Evolutionary conservation across 2,888 invertebrate genomes (phyloP).

Genomic region (Eupithecia subumbrata): DNA sequence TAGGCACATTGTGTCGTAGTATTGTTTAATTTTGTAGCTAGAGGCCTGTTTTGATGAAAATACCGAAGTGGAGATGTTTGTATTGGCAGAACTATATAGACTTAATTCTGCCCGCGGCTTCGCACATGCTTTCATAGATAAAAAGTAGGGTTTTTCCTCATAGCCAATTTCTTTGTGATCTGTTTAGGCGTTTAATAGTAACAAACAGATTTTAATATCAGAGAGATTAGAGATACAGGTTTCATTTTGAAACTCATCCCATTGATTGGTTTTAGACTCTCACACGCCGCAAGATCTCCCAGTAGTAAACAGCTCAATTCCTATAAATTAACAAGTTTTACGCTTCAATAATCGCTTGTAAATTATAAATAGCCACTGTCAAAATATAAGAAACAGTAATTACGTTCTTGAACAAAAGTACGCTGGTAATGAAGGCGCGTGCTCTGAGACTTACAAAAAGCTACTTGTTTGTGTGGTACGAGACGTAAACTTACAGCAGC

Average conservation of each 20-base stretch:
- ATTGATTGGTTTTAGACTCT: neutral
- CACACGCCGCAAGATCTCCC: neutral
- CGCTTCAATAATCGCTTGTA: conserved; percentile 65
- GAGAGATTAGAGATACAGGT: neutral
- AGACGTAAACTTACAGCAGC: conserved; percentile 46
- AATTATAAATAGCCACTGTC: conserved; percentile 81
- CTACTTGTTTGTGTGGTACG: conserved; percentile 66
- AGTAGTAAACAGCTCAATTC: conserved; percentile 39
- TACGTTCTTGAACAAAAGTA: conserved; percentile 79
- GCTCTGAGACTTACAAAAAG: conserved; percentile 73
- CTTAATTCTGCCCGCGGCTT: neutral
- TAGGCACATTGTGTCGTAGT: neutral
- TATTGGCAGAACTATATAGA: neutral
- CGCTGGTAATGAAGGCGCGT: conserved; percentile 72
- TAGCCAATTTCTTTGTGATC: neutral
- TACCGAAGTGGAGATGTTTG: neutral
- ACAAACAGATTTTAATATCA: neutral
- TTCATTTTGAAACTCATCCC: neutral
- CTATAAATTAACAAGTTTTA: conserved; percentile 58
- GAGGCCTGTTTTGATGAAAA: neutral
- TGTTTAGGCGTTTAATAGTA: neutral
- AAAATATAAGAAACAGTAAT: conserved; percentile 81
- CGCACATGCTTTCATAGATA: neutral
- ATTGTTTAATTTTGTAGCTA: neutral
- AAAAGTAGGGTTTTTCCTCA: neutral